phyloP scores from a whole-genome alignment of 2,888 invertebrate genomes.

The Clusia tigrina region DNA sequence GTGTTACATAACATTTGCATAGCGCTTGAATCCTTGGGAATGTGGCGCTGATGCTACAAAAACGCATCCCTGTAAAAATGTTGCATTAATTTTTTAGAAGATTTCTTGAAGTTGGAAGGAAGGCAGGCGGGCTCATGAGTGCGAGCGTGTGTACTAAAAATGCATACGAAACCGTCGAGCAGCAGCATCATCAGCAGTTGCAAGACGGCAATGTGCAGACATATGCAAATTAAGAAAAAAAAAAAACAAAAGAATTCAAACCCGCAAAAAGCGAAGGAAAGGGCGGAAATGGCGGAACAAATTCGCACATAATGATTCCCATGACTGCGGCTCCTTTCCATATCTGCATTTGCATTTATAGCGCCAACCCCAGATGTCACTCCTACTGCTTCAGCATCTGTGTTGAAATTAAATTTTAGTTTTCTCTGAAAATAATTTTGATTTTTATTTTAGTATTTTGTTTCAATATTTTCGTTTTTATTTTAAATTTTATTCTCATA shows the following conservation, averaged over 20 bases:
- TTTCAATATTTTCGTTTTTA: not conserved
- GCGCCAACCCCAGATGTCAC: too few species aligned
- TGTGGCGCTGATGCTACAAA: not conserved
- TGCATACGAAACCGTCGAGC: too few species aligned
- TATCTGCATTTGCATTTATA: not conserved
- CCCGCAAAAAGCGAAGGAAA: not conserved
- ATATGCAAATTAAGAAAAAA: not conserved
- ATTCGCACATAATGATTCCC: not conserved
- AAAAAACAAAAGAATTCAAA: not conserved
- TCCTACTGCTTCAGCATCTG: too few species aligned
- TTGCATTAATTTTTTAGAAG: constrained; percentile 4
- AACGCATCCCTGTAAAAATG: not conserved
- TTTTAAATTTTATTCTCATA: not conserved
- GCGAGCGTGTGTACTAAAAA: too few species aligned
- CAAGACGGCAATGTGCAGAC: not conserved
- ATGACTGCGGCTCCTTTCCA: not conserved
- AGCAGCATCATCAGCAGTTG: not conserved
- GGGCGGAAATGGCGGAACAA: not conserved
- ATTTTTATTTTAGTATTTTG: not conserved
- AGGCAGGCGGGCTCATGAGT: too few species aligned
- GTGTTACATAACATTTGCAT: constrained; percentile 12
- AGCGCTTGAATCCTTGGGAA: not conserved
- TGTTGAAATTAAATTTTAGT: not conserved
- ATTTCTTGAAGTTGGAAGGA: not conserved
- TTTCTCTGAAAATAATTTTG: not conserved